Percentiles rank a stretch among this genome's conserved stretches.
Evolutionary conservation across 1,140 invertebrate species (phyloP).

Genomic region (Centruroides vittatus): DNA sequence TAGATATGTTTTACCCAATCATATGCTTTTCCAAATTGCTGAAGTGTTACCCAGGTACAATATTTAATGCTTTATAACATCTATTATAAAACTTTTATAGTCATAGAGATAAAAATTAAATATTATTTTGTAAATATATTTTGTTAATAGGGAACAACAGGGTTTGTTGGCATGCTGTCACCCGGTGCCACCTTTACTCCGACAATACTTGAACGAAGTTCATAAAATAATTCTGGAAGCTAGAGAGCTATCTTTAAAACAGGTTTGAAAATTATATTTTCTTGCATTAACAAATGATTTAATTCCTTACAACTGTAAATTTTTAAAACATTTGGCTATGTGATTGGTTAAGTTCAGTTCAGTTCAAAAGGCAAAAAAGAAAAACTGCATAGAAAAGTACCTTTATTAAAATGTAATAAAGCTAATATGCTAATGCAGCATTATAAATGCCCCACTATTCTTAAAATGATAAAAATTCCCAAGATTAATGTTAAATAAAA

Average conservation of each 20-base stretch:
- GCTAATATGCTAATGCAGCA: no score
- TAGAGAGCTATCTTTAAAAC: conserved; percentile 50
- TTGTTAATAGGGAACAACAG: conserved; percentile 56
- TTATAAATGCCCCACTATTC: no score
- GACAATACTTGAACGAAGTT: conserved; percentile 54
- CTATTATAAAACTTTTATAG: no score
- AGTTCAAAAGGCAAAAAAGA: no score
- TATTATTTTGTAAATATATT: background rate
- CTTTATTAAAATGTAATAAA: no score
- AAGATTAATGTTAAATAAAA: no score
- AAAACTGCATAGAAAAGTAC: no score
- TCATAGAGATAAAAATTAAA: background rate
- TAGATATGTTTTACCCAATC: conserved; percentile 85
- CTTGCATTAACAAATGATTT: no score
- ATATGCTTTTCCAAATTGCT: conserved; percentile 83
- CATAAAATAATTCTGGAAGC: conserved; percentile 62
- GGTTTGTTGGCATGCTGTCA: conserved; percentile 87
- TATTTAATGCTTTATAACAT: background rate
- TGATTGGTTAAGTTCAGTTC: no score
- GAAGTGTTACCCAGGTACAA: conserved; percentile 56
- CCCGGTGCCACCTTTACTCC: conserved; percentile 75
- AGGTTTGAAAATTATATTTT: conserved; percentile 22
- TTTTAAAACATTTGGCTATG: no score
- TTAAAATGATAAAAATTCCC: no score
- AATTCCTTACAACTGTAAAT: no score